Conservation (phyloP, 2,797 vertebrate genomes). For the Danionella dracula region DNA sequence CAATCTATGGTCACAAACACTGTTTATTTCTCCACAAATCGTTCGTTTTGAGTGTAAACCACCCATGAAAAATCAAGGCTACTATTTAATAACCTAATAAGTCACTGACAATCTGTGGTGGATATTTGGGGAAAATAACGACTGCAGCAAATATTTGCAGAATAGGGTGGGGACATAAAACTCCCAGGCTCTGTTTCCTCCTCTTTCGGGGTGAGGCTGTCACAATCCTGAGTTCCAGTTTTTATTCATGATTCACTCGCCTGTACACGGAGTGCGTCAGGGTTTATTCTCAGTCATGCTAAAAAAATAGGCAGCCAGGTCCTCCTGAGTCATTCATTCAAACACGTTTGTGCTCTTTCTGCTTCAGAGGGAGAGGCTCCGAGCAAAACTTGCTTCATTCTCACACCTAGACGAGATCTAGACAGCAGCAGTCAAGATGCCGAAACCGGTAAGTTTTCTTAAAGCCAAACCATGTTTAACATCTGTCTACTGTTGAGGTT, state of each 20-base stretch:
- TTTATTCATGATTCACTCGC: constrained; percentile 42
- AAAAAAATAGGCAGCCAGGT: constrained; percentile 37
- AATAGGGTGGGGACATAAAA: constrained; percentile 40
- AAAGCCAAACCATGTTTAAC: neutral
- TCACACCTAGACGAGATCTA: constrained; percentile 33
- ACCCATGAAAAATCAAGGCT: too few species aligned
- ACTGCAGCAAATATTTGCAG: constrained; percentile 34
- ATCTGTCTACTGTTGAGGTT: too few species aligned
- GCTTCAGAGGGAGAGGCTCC: constrained; percentile 3
- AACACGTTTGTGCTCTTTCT: constrained; percentile 68
- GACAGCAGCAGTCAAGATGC: constrained; percentile 61
- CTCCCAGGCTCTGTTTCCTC: constrained; percentile 3
- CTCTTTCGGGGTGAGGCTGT: constrained; percentile 41
- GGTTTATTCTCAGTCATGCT: constrained; percentile 34
- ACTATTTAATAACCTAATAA: too few species aligned
- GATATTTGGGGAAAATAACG: constrained; percentile 6
- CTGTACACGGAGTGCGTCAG: constrained; percentile 21
- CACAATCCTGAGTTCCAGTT: constrained; percentile 21
- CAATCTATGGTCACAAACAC: too few species aligned
- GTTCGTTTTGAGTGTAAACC: too few species aligned
- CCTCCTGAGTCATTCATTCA: constrained; percentile 45
- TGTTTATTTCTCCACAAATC: too few species aligned
- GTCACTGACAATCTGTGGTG: neutral
- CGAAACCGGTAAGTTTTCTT: constrained; percentile 66
- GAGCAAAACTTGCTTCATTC: neutral